Conservation (phyloP, 1,140 invertebrate species). For the Charaxes varanes region DNA sequence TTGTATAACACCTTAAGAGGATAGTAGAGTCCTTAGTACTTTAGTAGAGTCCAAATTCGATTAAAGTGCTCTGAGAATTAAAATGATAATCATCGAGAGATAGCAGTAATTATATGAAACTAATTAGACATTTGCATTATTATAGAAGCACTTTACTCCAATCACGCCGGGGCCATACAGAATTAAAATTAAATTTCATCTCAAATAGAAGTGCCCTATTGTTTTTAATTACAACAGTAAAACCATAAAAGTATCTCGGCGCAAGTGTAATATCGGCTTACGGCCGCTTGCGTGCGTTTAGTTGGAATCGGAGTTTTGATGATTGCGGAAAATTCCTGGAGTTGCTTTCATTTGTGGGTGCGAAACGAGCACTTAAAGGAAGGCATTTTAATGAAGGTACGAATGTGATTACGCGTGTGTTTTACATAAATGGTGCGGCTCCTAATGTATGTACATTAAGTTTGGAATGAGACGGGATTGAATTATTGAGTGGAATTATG, state of each 20-base stretch:
- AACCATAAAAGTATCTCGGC: slow-evolving; percentile 5
- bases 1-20: too few species aligned
- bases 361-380: slow-evolving; percentile 11
- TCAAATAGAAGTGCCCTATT: slow-evolving; percentile 7
- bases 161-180: neutral
- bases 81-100: too few species aligned
- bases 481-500: too few species aligned
- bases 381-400: slow-evolving; percentile 18
- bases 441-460: too few species aligned
- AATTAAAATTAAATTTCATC: slow-evolving; percentile 3
- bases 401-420: too few species aligned
- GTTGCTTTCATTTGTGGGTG: slow-evolving; percentile 12
- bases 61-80: too few species aligned
- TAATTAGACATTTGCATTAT: neutral
- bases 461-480: too few species aligned
- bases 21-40: too few species aligned
- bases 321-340: slow-evolving; percentile 6
- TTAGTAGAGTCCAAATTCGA: neutral
- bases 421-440: too few species aligned
- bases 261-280: slow-evolving; percentile 8
- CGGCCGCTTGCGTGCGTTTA: slow-evolving; percentile 4
- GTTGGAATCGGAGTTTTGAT: slow-evolving; percentile 11
- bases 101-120: neutral
- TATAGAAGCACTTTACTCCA: neutral
- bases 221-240: slow-evolving; percentile 14